Base-by-base conservation (phyloP, 2,113 vertebrate species). In the Aythya baeri region DNA sequence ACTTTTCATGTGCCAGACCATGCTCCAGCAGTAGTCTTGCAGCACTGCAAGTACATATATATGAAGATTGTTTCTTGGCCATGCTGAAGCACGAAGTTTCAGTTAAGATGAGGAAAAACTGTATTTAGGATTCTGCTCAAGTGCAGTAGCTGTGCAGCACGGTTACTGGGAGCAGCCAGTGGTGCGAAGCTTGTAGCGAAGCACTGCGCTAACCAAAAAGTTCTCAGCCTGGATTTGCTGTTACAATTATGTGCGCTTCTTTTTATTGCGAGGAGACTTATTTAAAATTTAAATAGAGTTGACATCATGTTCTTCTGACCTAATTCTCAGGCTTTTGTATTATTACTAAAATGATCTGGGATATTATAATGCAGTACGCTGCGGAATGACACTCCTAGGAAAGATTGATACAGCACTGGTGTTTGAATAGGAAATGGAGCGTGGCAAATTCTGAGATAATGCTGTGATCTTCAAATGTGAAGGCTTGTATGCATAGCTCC, bases 341-440 rank as follows among this genome's bases (percentile, higher is more conserved):
- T 88, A 43, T 90, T 84, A 32, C 34, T 86, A 11, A 91, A 91
- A 67, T 76, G 62, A 59, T 96, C 29, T 71, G n/a, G 62, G 58
- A 8, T 88, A 70, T 94, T 95, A 36, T 32, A 73, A n/a, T 83
- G 57, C 70, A 41, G 61, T 54, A 14, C 7, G 1, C 27, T 91
- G 55, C 83, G 90, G 79, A 91, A 78, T 63, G 49, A 20, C 73
- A 83, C 58, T 89, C 70, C 66, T 26, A 78, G 38, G 78, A 31
- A 88, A 80, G 84, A 81, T 54, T 93, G 91, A 70, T 96, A 66
- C 16, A 67, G 73, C 58, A 6, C 41, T 94, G 82, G 62, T 91
- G 86, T 93, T 93, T 94, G 63, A 91, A 77, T 72, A 80, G 71
- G 76, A 95, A 93, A 89, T 95, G 86, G 74, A 91, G 77, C 71